These are phyloP conservation scores for Ormia ochracea DNA, from an alignment of 2,888 invertebrate species.

Conservation along the genomic window DNA sequence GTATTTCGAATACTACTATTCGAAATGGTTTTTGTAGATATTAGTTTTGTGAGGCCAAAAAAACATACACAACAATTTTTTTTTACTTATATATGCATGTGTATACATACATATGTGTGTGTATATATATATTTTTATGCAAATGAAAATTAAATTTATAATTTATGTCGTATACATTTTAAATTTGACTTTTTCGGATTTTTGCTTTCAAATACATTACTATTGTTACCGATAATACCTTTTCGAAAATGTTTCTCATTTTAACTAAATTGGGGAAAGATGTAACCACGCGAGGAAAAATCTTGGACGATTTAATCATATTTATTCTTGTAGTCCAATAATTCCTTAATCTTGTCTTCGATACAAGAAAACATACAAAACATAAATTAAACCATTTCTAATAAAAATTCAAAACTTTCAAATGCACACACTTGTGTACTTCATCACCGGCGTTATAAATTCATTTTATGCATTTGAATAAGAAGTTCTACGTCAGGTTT, in stretches of 20 bases:
- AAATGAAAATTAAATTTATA: slow-evolving; percentile 62
- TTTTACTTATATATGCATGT: neutral
- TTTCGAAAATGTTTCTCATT: neutral
- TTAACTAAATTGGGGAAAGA: neutral
- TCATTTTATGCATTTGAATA: too few species aligned
- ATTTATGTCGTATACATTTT: slow-evolving; percentile 65
- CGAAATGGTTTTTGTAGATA: slow-evolving; percentile 26
- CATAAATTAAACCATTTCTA: too few species aligned
- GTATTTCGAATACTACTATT: slow-evolving; percentile 29
- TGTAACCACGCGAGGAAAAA: too few species aligned
- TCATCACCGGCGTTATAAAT: too few species aligned
- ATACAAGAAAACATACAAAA: too few species aligned
- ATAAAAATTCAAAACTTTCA: too few species aligned
- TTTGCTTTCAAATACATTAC: slow-evolving; percentile 56
- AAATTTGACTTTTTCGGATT: slow-evolving; percentile 54
- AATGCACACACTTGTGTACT: too few species aligned
- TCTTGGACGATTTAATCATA: neutral
- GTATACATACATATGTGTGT: slow-evolving; percentile 38
- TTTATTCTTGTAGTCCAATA: neutral
- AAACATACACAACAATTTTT: slow-evolving; percentile 5
- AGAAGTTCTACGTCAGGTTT: too few species aligned
- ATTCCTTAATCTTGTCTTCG: neutral
- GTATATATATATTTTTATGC: slow-evolving; percentile 35
- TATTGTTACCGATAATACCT: slow-evolving; percentile 4
- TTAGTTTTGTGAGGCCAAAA: slow-evolving; percentile 5